Evolutionary conservation across 37 sponge, comb jelly and placozoan species (phyloP).

Genomic region (Diacarnus erythraeanus): DNA sequence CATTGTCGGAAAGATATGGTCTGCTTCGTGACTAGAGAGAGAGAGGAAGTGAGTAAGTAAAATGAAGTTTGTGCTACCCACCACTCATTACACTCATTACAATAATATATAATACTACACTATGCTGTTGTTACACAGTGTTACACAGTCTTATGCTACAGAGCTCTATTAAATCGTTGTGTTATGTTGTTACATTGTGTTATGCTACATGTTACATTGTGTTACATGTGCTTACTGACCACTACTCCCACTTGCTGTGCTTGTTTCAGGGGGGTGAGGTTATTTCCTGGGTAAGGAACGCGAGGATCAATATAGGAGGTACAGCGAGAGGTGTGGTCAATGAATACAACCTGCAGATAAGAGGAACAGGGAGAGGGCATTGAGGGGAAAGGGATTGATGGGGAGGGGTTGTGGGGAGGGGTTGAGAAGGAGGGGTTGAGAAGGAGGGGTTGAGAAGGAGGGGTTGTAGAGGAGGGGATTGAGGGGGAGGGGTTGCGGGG

Average conservation of each 20-base stretch:
- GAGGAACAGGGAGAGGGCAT: not conserved
- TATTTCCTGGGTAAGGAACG: constrained; percentile 72
- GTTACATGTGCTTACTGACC: constrained; percentile 2
- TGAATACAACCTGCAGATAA: constrained; percentile 58
- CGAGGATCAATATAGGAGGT: constrained; percentile 87
- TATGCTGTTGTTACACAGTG: no score
- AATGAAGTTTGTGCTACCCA: not conserved
- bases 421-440: not conserved
- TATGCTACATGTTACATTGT: no score
- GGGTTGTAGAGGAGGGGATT: not conserved
- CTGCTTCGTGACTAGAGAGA: not conserved
- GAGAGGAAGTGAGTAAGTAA: not conserved
- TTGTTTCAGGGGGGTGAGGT: not conserved
- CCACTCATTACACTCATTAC: no score
- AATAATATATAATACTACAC: no score
- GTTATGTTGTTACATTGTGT: no score
- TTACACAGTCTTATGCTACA: no score
- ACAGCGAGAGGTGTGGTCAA: constrained; percentile 59
- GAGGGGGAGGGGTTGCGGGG: not conserved
- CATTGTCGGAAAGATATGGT: not conserved
- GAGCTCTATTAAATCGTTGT: no score
- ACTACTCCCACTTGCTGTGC: not conserved
- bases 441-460: not conserved
- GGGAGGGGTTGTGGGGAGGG: not conserved
- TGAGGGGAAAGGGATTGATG: not conserved